Percentiles rank a stretch among this genome's conserved stretches.
Evolutionary conservation across 2,113 vertebrate species (phyloP).

Genomic region (Todiramphus chloris): DNA sequence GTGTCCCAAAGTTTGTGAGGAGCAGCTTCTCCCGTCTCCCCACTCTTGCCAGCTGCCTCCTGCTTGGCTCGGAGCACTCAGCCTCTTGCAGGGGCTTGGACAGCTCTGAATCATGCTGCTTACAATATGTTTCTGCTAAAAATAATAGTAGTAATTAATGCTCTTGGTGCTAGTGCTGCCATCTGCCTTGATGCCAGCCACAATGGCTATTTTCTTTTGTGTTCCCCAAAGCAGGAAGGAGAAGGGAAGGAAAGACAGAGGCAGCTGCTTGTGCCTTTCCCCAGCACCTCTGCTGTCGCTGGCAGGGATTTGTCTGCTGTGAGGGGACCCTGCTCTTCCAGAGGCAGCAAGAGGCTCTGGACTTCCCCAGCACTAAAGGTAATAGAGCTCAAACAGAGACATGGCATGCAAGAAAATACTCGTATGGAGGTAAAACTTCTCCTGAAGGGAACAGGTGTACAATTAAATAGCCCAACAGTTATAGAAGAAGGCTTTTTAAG

Average conservation of each 20-base stretch:
- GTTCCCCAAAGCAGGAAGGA: not conserved
- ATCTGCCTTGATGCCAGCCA: constrained; percentile 9
- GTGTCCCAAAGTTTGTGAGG: not conserved
- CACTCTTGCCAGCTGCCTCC: not conserved
- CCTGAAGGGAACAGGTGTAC: not conserved
- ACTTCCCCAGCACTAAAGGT: not conserved
- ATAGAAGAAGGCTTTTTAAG: not conserved
- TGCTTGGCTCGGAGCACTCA: not conserved
- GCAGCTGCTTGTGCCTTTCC: not conserved
- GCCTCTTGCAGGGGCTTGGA: constrained; percentile 25
- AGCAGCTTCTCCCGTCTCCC: not conserved
- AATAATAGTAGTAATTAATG: constrained; percentile 66
- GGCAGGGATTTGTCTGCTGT: not conserved
- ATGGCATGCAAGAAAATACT: not conserved
- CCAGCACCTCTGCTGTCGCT: not conserved
- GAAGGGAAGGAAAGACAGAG: not conserved
- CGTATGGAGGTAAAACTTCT: rapidly evolving
- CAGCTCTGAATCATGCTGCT: constrained; percentile 37
- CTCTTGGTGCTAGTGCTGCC: not conserved
- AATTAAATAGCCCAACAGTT: not conserved
- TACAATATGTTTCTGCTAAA: constrained; percentile 62
- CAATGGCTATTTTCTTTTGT: not conserved
- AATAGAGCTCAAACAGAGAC: not conserved
- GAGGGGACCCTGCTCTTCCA: no score
- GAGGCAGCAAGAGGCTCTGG: not conserved